phyloP scores from a whole-genome alignment of 2,113 vertebrate species.

The Lophochroa leadbeateri region DNA sequence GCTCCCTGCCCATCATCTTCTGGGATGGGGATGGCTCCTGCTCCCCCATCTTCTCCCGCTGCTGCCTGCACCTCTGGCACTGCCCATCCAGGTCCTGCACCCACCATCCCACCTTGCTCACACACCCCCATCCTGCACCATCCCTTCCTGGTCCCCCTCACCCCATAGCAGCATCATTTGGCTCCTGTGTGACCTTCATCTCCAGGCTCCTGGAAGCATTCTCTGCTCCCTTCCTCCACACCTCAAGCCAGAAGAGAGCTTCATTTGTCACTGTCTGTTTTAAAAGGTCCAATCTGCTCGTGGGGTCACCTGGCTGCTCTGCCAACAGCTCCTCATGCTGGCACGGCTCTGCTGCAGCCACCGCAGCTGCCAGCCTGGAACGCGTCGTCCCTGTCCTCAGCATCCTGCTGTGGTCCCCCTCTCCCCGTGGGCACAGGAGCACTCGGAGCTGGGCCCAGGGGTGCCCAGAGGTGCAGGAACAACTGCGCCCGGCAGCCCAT shows the following conservation, averaged over 20 bases:
- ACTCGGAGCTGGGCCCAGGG: rapidly evolving
- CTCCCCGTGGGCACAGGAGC: rapidly evolving
- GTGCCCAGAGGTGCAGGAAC: neutral
- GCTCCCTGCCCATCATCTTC: neutral
- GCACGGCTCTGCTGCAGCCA: neutral
- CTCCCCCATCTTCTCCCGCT: neutral
- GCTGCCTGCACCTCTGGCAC: neutral
- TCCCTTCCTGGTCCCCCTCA: neutral
- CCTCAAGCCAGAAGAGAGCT: neutral
- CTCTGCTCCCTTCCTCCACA: neutral
- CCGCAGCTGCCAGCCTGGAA: neutral
- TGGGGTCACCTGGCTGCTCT: slow-evolving; percentile 38
- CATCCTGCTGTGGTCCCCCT: neutral
- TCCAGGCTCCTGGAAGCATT: neutral
- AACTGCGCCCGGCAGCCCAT: rapidly evolving
- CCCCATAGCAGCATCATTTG: neutral
- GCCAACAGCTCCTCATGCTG: neutral
- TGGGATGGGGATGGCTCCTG: rapidly evolving
- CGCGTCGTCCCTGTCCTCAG: neutral
- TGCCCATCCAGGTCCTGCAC: neutral
- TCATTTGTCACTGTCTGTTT: slow-evolving; percentile 68
- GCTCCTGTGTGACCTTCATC: slow-evolving; percentile 1
- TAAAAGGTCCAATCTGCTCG: slow-evolving; percentile 46
- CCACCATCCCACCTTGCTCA: rapidly evolving
- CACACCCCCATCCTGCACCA: neutral